Evolutionary conservation across 1,140 invertebrate genomes (phyloP).

Genomic region (Ylistrum balloti): DNA sequence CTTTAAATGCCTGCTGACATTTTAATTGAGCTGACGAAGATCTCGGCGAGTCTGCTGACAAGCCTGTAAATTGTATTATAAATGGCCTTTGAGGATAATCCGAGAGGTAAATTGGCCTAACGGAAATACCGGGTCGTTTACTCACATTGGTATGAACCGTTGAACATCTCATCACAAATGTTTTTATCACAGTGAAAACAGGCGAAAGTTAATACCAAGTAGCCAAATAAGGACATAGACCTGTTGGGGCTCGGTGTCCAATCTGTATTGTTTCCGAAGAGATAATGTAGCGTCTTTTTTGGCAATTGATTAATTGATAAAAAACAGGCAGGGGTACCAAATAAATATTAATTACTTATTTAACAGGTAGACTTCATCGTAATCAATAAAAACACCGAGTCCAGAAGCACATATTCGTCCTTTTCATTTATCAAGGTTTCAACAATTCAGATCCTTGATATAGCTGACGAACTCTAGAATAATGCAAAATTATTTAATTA

Average conservation of each 20-base stretch:
- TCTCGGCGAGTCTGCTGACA: constrained; percentile 31
- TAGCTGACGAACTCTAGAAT: no score
- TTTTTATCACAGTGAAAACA: not conserved
- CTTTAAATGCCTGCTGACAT: constrained; percentile 22
- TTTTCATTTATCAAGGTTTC: no score
- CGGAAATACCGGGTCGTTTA: constrained; percentile 37
- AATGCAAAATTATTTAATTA: no score
- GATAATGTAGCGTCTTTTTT: not conserved
- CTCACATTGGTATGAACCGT: not conserved
- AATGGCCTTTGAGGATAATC: constrained; percentile 31
- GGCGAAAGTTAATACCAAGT: not conserved
- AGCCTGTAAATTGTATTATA: constrained; percentile 35
- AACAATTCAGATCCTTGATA: no score
- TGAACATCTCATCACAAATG: constrained; percentile 34
- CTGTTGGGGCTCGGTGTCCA: not conserved
- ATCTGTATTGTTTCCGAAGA: not conserved
- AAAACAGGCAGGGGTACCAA: not conserved
- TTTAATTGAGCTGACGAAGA: not conserved
- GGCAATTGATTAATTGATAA: not conserved
- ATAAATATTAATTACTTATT: no score
- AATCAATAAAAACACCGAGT: no score
- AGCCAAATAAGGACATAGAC: not conserved
- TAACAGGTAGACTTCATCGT: no score
- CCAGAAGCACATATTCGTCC: no score
- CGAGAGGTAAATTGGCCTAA: constrained; percentile 37